phyloP scores from a whole-genome alignment of 2,797 vertebrate genomes.

The Rhynchotus rufescens region DNA sequence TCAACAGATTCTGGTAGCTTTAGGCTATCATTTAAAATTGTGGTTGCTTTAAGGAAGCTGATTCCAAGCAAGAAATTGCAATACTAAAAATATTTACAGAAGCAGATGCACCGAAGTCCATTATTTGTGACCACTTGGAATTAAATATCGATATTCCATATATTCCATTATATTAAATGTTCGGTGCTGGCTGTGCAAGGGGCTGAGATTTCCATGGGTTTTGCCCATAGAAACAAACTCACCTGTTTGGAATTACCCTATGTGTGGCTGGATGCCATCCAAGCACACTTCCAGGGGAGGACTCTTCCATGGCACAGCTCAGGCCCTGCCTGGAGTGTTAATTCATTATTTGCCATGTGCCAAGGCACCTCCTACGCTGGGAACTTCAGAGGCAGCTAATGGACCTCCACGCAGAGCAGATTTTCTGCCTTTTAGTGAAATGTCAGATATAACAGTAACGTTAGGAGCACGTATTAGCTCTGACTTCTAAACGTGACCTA shows the following conservation, averaged over 20 bases:
- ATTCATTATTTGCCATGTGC: background rate
- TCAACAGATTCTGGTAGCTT: background rate
- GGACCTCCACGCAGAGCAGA: accelerated
- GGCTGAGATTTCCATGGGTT: background rate
- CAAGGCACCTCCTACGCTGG: background rate
- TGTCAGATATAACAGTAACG: background rate
- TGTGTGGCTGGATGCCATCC: background rate
- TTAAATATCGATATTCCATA: background rate
- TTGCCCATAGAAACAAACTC: background rate
- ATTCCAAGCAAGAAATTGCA: background rate
- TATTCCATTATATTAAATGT: background rate
- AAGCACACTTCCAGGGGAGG: background rate
- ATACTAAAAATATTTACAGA: background rate
- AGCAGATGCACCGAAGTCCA: background rate
- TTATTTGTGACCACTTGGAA: background rate
- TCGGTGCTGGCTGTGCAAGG: background rate
- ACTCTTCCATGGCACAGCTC: background rate
- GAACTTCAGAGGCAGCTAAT: background rate
- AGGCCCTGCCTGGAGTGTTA: background rate
- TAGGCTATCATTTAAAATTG: background rate
- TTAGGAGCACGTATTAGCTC: background rate
- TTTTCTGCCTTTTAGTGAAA: background rate
- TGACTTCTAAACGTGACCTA: background rate
- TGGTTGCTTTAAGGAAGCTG: background rate
- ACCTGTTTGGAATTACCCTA: background rate